phyloP scores from a whole-genome alignment of 2,113 vertebrate species.

The Siniperca knerii region DNA sequence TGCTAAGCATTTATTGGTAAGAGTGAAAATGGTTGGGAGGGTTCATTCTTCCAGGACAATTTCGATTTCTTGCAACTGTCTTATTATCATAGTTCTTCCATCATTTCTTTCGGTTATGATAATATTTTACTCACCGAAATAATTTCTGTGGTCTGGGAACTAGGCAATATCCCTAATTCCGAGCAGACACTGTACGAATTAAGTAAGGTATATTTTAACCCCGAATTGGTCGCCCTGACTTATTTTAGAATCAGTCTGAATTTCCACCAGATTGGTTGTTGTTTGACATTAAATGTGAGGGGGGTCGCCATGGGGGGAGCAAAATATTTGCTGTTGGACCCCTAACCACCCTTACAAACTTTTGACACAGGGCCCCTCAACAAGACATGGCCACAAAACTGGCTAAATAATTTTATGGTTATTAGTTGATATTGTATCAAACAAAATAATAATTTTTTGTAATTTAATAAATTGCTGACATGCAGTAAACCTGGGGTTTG shows the following conservation, averaged over 20 bases:
- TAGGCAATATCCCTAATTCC: background rate
- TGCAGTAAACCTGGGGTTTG: background rate
- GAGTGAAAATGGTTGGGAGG: background rate
- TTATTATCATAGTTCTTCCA: background rate
- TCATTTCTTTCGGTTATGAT: background rate
- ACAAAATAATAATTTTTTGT: too few species aligned
- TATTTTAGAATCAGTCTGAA: background rate
- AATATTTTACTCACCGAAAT: background rate
- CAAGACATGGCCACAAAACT: background rate
- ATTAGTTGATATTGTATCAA: too few species aligned
- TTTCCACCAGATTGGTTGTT: background rate
- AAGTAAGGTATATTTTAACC: background rate
- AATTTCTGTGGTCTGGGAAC: background rate
- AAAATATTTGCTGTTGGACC: too few species aligned
- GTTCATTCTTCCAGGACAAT: background rate
- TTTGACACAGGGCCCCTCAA: background rate
- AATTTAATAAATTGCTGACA: too few species aligned
- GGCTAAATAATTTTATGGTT: too few species aligned
- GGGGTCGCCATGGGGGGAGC: background rate
- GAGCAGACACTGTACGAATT: background rate
- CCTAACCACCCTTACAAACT: background rate
- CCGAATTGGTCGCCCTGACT: background rate
- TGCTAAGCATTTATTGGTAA: conserved; percentile 6
- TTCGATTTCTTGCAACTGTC: background rate
- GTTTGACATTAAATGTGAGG: background rate